A percentile compares a stretch with the other conserved stretches of the same genome.
Conservation (phyloP, 2,113 vertebrate genomes). For the Pholis gunnellus region DNA sequence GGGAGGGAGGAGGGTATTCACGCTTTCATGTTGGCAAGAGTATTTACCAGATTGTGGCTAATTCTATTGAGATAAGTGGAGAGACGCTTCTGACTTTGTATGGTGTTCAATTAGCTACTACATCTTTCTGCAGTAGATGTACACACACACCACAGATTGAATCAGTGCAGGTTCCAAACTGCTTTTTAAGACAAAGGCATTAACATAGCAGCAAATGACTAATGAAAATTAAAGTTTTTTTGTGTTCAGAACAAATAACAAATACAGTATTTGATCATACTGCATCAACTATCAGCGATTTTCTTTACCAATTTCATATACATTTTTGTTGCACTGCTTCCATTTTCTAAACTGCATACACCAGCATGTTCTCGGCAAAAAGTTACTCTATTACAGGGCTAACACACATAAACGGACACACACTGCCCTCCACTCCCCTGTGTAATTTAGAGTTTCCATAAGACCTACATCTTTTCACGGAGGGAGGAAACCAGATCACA, state of each 20-base stretch:
- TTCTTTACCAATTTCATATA: background rate
- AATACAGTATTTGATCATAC: background rate
- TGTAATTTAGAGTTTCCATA: slow-evolving; percentile 15
- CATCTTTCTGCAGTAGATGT: background rate
- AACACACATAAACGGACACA: background rate
- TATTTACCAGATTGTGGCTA: slow-evolving; percentile 10
- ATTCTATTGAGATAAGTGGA: slow-evolving; percentile 28
- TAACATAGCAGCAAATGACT: background rate
- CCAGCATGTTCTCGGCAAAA: background rate
- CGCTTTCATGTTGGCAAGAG: slow-evolving; percentile 17
- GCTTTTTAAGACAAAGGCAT: background rate
- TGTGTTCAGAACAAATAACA: background rate
- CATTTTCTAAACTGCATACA: background rate
- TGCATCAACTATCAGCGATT: background rate
- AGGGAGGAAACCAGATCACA: slow-evolving; percentile 2
- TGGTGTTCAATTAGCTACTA: background rate
- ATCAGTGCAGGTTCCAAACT: background rate
- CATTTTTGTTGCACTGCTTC: background rate
- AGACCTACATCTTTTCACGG: background rate
- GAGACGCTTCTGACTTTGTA: slow-evolving; percentile 5
- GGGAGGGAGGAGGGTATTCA: slow-evolving; percentile 30
- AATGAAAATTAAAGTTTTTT: background rate
- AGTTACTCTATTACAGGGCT: background rate
- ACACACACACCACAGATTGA: background rate
- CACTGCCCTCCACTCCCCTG: background rate